These are phyloP conservation scores for Megalurothrips usitatus DNA, from an alignment of 2,888 invertebrate species.

Conservation along the genomic window DNA sequence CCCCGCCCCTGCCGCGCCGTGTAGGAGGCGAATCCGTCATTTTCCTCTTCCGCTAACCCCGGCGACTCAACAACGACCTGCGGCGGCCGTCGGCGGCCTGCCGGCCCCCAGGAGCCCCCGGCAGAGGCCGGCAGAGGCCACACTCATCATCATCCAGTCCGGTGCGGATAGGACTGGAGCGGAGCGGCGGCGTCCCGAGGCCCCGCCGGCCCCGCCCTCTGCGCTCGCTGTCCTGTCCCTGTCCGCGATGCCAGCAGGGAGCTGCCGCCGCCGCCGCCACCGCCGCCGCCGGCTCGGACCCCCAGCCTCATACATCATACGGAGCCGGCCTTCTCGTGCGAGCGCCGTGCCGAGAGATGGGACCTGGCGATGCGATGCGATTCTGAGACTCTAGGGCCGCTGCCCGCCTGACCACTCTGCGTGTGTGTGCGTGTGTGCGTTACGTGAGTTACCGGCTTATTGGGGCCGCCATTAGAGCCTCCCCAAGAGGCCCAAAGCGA, in stretches of 20 bases:
- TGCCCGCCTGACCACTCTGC: neutral
- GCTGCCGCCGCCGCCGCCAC: neutral
- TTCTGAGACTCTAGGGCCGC: neutral
- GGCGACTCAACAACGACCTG: neutral
- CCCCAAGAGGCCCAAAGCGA: too few relatives aligned
- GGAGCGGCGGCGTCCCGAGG: neutral
- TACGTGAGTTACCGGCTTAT: slow-evolving; percentile 23
- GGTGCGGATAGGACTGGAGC: too few relatives aligned
- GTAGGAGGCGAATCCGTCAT: too few relatives aligned
- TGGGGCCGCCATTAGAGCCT: neutral
- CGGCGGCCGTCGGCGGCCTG: neutral
- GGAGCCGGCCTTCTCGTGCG: neutral
- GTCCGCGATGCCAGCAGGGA: neutral
- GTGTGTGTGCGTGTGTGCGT: neutral
- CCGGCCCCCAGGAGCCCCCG: neutral
- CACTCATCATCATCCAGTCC: neutral
- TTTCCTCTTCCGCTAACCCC: too few relatives aligned
- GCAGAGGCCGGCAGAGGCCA: neutral
- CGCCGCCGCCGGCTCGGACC: too few relatives aligned
- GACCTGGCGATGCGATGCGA: neutral
- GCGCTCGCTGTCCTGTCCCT: neutral
- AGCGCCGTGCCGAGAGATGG: slow-evolving; percentile 5
- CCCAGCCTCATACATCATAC: slow-evolving; percentile 3
- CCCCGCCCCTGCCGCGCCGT: too few relatives aligned
- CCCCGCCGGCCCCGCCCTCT: neutral